A percentile compares a stretch with the other conserved stretches of the same genome.
Evolutionary conservation across 1,140 invertebrate genomes (phyloP).

Genomic region (Heliconius congener): DNA sequence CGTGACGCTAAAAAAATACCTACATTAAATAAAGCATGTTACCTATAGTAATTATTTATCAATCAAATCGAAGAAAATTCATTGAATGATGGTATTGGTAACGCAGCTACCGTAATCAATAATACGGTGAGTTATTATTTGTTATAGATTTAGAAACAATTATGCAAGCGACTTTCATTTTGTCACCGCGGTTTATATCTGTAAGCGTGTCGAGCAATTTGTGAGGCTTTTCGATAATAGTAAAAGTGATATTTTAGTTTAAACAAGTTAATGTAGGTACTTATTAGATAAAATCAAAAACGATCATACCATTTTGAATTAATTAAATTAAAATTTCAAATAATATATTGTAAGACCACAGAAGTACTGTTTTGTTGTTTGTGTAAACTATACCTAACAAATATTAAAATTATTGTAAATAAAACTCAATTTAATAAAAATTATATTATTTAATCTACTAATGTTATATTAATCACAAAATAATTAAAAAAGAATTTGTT

Average conservation of each 20-base stretch:
- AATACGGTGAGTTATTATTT: neutral
- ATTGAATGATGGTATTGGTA: neutral
- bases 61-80: neutral
- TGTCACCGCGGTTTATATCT: slow-evolving; percentile 32
- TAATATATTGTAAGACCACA: too few relatives aligned
- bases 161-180: slow-evolving; percentile 45
- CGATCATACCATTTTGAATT: neutral
- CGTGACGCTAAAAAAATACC: too few relatives aligned
- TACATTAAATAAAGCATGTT: too few relatives aligned
- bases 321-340: too few relatives aligned
- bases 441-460: too few relatives aligned
- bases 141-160: slow-evolving; percentile 32
- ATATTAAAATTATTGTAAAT: too few relatives aligned
- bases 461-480: too few relatives aligned
- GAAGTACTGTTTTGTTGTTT: too few relatives aligned
- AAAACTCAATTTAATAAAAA: too few relatives aligned
- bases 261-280: neutral
- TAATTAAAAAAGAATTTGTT: too few relatives aligned
- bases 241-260: slow-evolving; percentile 28
- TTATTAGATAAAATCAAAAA: neutral
- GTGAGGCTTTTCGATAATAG: slow-evolving; percentile 33
- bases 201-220: slow-evolving; percentile 32
- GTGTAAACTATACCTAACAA: too few relatives aligned
- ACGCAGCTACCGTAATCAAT: slow-evolving; percentile 8
- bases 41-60: neutral